These are phyloP conservation scores for Homalodisca vitripennis DNA, from an alignment of 1,140 invertebrate species.

Conservation along the genomic window DNA sequence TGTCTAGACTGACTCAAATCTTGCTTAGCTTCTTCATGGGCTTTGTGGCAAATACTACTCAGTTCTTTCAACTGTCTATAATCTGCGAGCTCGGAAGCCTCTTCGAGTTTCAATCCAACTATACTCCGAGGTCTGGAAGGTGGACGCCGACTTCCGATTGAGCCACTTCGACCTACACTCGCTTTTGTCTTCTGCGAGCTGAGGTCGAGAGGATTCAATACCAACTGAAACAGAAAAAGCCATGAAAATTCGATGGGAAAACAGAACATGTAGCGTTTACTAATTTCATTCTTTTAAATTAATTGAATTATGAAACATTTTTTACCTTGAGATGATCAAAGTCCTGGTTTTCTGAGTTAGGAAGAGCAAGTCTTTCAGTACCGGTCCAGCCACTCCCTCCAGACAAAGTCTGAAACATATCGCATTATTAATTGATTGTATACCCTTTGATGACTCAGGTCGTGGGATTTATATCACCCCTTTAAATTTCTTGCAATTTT, in stretches of 20 bases:
- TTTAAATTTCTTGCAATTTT: too few species aligned
- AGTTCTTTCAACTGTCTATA: not conserved
- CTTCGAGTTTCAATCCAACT: constrained; percentile 2
- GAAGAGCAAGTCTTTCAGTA: constrained; percentile 6
- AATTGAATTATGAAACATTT: not conserved
- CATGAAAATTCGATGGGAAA: not conserved
- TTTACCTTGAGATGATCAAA: constrained; percentile 39
- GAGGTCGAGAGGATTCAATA: constrained; percentile 53
- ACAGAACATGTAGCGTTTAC: not conserved
- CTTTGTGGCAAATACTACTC: constrained; percentile 15
- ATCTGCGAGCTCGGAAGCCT: not conserved
- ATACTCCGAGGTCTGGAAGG: constrained; percentile 49
- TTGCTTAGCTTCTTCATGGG: constrained; percentile 27
- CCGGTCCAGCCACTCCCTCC: not conserved
- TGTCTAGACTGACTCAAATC: not conserved
- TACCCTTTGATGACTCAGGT: too few species aligned
- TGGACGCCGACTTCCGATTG: constrained; percentile 49
- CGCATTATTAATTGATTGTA: too few species aligned
- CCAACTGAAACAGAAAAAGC: constrained; percentile 47
- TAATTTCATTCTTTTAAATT: not conserved
- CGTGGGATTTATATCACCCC: too few species aligned
- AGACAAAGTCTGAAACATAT: constrained; percentile 8
- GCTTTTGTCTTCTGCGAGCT: constrained; percentile 53
- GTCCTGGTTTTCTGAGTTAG: constrained; percentile 7
- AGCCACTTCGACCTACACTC: constrained; percentile 51